Evolutionary conservation across 2,113 vertebrate genomes (phyloP).

Genomic region (Hypocryptadius cinnamomeus): DNA sequence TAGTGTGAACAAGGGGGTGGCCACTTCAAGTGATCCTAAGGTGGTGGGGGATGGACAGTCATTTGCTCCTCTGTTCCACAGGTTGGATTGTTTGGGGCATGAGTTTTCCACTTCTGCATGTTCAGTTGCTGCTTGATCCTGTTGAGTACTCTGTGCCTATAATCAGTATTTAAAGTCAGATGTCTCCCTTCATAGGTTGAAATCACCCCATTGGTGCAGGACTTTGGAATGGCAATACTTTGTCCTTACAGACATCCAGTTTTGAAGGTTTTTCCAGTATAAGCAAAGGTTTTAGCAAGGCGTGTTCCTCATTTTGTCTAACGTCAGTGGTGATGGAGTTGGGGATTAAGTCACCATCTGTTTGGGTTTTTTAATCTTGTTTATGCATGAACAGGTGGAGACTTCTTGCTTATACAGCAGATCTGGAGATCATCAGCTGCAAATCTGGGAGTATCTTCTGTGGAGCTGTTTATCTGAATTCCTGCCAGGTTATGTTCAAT

Average conservation of each 20-base stretch:
- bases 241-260: background rate
- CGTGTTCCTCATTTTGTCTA: background rate
- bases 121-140: background rate
- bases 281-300: background rate
- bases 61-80: background rate
- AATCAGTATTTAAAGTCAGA: background rate
- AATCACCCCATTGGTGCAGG: background rate
- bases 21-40: rapidly evolving
- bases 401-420: background rate
- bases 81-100: rapidly evolving
- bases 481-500: background rate
- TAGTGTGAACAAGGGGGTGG: background rate
- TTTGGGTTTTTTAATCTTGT: background rate
- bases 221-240: background rate
- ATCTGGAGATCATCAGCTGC: background rate
- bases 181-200: background rate
- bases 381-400: background rate
- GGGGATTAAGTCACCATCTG: slow-evolving; percentile 2
- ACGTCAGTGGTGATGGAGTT: background rate
- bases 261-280: background rate
- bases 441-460: background rate
- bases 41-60: background rate
- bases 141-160: background rate
- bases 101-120: background rate
- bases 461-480: background rate